A percentile compares a stretch with the other conserved stretches of the same genome.
Evolutionary conservation across 2,888 invertebrate genomes (phyloP).

Genomic region (Hipparchia sbordonii): DNA sequence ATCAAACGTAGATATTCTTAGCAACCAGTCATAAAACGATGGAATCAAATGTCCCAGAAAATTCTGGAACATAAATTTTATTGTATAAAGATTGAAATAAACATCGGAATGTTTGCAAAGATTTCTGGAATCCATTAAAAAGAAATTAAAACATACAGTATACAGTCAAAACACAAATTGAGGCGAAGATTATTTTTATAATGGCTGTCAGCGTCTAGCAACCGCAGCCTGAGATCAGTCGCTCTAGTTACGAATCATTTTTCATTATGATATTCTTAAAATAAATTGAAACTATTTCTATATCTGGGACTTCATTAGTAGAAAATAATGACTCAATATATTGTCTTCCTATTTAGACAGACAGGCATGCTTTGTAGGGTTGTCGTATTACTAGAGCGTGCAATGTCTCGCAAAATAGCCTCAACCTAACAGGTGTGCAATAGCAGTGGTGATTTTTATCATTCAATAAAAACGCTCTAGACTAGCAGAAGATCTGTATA

Average conservation of each 20-base stretch:
- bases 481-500: too few relatives aligned
- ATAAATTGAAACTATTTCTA: conserved; percentile 35
- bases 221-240: conserved; percentile 21
- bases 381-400: too few relatives aligned
- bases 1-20: conserved; percentile 1
- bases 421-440: too few relatives aligned
- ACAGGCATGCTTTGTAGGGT: not conserved
- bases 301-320: conserved; percentile 13
- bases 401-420: too few relatives aligned
- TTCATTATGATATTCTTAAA: conserved; percentile 36
- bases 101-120: conserved; percentile 32
- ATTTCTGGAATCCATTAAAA: conserved; percentile 34
- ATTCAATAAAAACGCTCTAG: too few relatives aligned
- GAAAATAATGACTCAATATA: conserved; percentile 1
- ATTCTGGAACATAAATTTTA: conserved; percentile 16
- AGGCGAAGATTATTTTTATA: conserved; percentile 37
- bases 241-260: conserved; percentile 36
- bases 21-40: conserved; percentile 2
- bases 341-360: too few relatives aligned
- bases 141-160: conserved; percentile 35
- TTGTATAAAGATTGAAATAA: conserved; percentile 16
- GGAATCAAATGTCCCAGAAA: conserved; percentile 12
- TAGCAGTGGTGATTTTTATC: too few relatives aligned
- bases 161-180: conserved; percentile 35
- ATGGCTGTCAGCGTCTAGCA: conserved; percentile 41